phyloP scores from a whole-genome alignment of 2,113 vertebrate genomes.

The Gopherus evgoodei region DNA sequence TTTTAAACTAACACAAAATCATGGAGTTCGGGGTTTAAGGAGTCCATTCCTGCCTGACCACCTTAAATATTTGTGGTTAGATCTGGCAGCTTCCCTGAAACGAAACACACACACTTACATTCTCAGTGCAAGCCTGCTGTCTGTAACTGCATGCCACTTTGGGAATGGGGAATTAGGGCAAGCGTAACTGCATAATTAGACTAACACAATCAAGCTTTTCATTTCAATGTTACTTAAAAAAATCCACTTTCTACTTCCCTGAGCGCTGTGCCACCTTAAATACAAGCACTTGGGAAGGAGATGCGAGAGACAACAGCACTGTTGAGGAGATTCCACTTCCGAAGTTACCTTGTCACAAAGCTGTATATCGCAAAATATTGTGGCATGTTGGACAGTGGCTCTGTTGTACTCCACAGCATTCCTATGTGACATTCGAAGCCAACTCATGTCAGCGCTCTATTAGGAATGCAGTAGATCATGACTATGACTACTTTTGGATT shows the following conservation, averaged over 20 bases:
- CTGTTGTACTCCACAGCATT: neutral
- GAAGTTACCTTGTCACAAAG: neutral
- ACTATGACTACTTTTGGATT: fast-evolving
- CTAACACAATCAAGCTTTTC: conserved; percentile 81
- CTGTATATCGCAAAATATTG: neutral
- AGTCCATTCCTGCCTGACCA: conserved; percentile 85
- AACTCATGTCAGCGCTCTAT: neutral
- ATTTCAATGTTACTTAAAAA: conserved; percentile 63
- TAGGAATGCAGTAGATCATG: neutral
- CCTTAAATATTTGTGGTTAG: conserved; percentile 93
- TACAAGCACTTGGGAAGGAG: conserved; percentile 12
- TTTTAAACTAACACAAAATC: conserved; percentile 70
- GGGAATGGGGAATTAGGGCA: conserved; percentile 73
- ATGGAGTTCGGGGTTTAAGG: conserved; percentile 65
- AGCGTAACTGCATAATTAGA: conserved; percentile 74
- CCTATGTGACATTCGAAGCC: neutral
- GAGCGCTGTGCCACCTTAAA: conserved; percentile 39
- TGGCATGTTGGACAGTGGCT: neutral
- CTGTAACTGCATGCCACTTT: conserved; percentile 78
- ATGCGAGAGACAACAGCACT: conserved; percentile 1
- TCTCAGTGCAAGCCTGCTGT: conserved; percentile 74
- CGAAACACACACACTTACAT: conserved; percentile 80
- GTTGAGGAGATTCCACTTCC: conserved; percentile 20
- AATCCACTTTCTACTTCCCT: conserved; percentile 34
- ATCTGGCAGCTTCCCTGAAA: conserved; percentile 84